Evolutionary conservation across 2,797 vertebrate genomes (phyloP), one percentile per base, ranked within the genome.

Genomic region (Mormyrus hasselquistii): DNA sequence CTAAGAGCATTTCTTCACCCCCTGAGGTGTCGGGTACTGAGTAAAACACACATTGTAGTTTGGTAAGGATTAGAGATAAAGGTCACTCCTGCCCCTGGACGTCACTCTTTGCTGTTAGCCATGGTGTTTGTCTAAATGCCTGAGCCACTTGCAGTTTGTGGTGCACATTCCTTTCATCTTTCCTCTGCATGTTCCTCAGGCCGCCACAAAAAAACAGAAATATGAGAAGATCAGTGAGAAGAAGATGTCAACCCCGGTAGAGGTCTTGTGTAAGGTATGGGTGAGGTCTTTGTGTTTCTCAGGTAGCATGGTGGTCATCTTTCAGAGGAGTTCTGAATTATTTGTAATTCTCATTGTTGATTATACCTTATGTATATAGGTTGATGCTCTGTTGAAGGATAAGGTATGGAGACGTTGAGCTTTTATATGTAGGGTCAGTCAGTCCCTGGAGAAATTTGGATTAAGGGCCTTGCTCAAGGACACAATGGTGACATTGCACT

Each of bases 161-260:
- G 92, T 94, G 93, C 92, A 92, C 93, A 95, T 93, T 92, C 87
- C 93, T 93, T 93, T 95, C 92, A 91, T 92, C 92, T 92, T 90
- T 94, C 91, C 89, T 93, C 92, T 91, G 93, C 92, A 87, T 95
- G 92, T 95, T 96, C 93, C 59, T 90, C 92, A 99, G 99, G 99
- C 99, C 95, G 99, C 99, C 95, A 99, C 99, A 95, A 99, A 99
- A 95, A 99, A 99, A 95, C 99, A 99, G 94, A 99, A 99, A 93
- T 99, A 99, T 93, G 99, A 99, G 96, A 99, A 99, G 95, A 99
- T 99, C 94, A 99, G 98, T 90, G 99, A 99, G 97, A 99, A 99
- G 95, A 99, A 99, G 95, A 99, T 99, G 99, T 99, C 98, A 88
- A 99, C 99, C 93, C 98, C 98, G 90, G 99, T 99, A 93, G 99